Evolutionary conservation across 2,113 vertebrate species (phyloP), one percentile per base, ranked within the genome.

Genomic region (Epinephelus moara): DNA sequence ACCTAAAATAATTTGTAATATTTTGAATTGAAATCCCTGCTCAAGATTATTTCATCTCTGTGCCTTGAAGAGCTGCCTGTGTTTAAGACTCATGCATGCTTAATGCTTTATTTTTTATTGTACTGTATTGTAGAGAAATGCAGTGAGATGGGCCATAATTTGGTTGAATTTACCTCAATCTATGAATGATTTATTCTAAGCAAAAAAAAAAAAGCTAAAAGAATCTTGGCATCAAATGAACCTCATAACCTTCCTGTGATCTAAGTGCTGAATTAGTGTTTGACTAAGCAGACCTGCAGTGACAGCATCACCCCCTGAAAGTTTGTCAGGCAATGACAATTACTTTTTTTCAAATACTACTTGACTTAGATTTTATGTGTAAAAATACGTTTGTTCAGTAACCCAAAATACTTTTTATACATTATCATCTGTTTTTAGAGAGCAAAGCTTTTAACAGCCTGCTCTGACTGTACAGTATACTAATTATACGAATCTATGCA

Each of bases 331-430:
- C 15, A 59, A 53, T 45, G 19, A 27, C 42, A 55, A 45, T 59
- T n/a, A 68, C 40, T 55, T 69, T 49, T 23, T 17, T 40, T 40
- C 2, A 19, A 33, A 56, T 50, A 75, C 15, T 59, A 30, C 70
- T 63, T 79, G 4, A 53, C 27, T 30, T 42, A 18, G 6, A 17
- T 78, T 56, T 50, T 0, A 15, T 30, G 23, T 91, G 80, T 55
- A 89, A 77, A 91, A 89, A 89, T 89, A 82, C 18, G 15, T 71
- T 84, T 78, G 30, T 79, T 72, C 13, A 3, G 33, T 86, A 59
- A n/a, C 19, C 27, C 68, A 89, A 88, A 91, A 89, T 86, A 86
- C 13, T 79, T 82, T 82, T 68, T 71, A 70, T 70, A 82, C 62
- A 63, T 61, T 40, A 80, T 60, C 6, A 37, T 81, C 50, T 23